These are phyloP conservation scores for Alcis repandata DNA, from an alignment of 2,888 invertebrate species.

Conservation along the genomic window DNA sequence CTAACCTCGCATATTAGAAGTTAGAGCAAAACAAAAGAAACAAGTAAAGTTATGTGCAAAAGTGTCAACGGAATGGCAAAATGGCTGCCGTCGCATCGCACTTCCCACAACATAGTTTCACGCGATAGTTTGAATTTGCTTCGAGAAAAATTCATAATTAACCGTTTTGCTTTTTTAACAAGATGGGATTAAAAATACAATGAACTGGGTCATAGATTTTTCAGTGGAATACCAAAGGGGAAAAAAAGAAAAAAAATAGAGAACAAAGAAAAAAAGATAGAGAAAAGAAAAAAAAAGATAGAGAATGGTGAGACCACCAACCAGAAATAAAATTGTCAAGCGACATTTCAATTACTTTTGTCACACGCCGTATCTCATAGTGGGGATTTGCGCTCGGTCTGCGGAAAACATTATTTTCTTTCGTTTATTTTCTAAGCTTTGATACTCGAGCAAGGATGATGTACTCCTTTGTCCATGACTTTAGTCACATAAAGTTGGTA, in stretches of 20 bases:
- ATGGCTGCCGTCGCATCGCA: neutral
- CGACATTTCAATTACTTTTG: slow-evolving; percentile 55
- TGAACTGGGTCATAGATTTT: slow-evolving; percentile 29
- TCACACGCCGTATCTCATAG: slow-evolving; percentile 35
- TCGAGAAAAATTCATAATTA: neutral
- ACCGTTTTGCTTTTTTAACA: neutral
- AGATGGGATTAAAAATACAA: slow-evolving; percentile 36
- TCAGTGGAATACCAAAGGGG: slow-evolving; percentile 24
- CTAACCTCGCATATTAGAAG: slow-evolving; percentile 8
- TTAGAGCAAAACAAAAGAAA: slow-evolving; percentile 17
- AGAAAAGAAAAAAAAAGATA: too few relatives aligned
- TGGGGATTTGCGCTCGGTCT: slow-evolving; percentile 24
- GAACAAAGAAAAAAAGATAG: too few relatives aligned
- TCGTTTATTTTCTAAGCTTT: slow-evolving; percentile 22
- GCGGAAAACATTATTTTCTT: slow-evolving; percentile 20
- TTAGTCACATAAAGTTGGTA: too few relatives aligned
- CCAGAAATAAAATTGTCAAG: slow-evolving; percentile 50
- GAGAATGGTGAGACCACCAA: slow-evolving; percentile 36
- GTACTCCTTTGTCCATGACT: neutral
- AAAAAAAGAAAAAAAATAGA: slow-evolving; percentile 35
- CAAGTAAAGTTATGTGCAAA: slow-evolving; percentile 6
- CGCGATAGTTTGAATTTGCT: slow-evolving; percentile 18
- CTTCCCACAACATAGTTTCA: slow-evolving; percentile 15
- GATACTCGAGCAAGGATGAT: neutral
- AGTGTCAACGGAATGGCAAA: slow-evolving; percentile 1